Percentiles rank a stretch among this genome's conserved stretches.
phyloP scores from a whole-genome alignment of 2,888 invertebrate species.

The Candidula unifasciata region DNA sequence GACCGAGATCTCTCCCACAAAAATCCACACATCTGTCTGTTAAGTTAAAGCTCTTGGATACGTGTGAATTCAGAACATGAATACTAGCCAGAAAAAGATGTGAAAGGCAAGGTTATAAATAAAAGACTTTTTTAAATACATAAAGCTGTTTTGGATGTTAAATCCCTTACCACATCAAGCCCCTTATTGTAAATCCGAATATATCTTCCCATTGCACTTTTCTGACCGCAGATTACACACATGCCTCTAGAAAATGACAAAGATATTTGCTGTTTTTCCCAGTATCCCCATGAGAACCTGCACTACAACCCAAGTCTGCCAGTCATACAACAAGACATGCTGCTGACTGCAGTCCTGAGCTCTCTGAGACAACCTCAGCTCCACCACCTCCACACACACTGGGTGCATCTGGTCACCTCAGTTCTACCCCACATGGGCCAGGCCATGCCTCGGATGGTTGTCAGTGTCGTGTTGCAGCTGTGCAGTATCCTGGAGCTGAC shows the following conservation, averaged over 20 bases:
- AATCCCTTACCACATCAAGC: too few species aligned
- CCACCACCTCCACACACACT: slow-evolving; percentile 87
- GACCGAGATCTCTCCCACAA: too few species aligned
- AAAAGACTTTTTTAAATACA: too few species aligned
- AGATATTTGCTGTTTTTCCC: background rate
- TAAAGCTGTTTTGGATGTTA: too few species aligned
- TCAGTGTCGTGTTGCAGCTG: slow-evolving; percentile 88
- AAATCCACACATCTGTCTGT: too few species aligned
- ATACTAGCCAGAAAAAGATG: too few species aligned
- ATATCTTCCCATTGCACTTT: too few species aligned
- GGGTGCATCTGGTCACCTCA: slow-evolving; percentile 88
- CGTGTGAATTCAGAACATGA: too few species aligned
- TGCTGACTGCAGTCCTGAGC: slow-evolving; percentile 87
- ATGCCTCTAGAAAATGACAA: background rate
- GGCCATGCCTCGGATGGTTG: slow-evolving; percentile 86
- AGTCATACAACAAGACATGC: slow-evolving; percentile 87
- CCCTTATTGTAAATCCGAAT: too few species aligned
- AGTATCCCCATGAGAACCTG: slow-evolving; percentile 63
- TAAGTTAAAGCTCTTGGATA: too few species aligned
- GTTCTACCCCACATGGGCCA: slow-evolving; percentile 88
- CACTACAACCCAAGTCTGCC: slow-evolving; percentile 70
- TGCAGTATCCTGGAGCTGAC: slow-evolving; percentile 87
- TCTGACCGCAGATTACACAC: background rate
- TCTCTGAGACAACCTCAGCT: slow-evolving; percentile 86
- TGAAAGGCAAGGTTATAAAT: too few species aligned